These are phyloP conservation scores for Cylloceria caligata DNA, from an alignment of 2,888 invertebrate genomes.

Conservation along the genomic window DNA sequence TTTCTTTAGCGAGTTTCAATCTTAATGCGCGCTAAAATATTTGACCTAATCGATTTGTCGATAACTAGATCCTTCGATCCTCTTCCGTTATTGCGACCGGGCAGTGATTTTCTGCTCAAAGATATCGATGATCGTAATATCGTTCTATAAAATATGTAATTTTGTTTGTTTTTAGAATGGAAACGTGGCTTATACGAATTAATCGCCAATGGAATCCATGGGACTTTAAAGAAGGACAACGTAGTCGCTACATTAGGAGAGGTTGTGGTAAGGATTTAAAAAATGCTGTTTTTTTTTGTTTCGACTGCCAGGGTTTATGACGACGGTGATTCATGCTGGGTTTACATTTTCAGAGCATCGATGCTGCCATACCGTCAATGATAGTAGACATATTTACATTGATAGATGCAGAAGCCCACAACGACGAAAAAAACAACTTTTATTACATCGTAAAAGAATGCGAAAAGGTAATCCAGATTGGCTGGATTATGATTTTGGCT, in stretches of 20 bases:
- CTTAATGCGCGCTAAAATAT: too few relatives aligned
- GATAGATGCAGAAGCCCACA: constrained; percentile 93
- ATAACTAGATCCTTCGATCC: not conserved
- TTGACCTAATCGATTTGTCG: not conserved
- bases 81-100: not conserved
- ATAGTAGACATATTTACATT: constrained; percentile 94
- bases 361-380: constrained; percentile 93
- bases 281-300: too few relatives aligned
- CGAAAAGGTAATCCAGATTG: constrained; percentile 87
- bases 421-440: constrained; percentile 91
- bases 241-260: constrained; percentile 91
- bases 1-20: too few relatives aligned
- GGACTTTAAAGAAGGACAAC: constrained; percentile 91
- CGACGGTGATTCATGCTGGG: constrained; percentile 28
- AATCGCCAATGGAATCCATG: constrained; percentile 91
- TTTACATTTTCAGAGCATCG: constrained; percentile 87
- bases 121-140: not conserved
- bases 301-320: too few relatives aligned
- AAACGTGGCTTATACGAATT: constrained; percentile 92
- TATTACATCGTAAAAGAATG: constrained; percentile 92
- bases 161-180: constrained; percentile 88
- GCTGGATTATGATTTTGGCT: not conserved
- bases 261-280: constrained; percentile 87
- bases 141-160: constrained; percentile 69
- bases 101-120: not conserved